These are phyloP conservation scores for Podocnemis expansa DNA, from an alignment of 2,113 vertebrate genomes.

Conservation along the genomic window DNA sequence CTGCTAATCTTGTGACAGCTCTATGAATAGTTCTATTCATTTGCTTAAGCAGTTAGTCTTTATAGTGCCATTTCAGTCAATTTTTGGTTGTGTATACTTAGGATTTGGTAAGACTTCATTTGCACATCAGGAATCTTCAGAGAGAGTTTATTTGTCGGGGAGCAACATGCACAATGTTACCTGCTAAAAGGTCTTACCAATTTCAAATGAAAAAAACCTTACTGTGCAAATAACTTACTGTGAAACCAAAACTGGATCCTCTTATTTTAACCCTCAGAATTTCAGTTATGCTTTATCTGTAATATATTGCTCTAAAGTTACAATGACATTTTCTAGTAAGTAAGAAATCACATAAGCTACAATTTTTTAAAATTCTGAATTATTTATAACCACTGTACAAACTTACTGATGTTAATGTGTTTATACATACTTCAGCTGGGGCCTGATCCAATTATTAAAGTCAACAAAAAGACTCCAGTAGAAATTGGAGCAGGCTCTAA, in stretches of 20 bases:
- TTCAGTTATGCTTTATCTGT: not conserved
- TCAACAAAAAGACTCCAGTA: not conserved
- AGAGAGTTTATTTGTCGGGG: not conserved
- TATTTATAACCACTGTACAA: not conserved
- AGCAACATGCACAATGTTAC: not conserved
- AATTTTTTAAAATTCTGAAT: not conserved
- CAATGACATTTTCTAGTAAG: not conserved
- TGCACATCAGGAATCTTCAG: not conserved
- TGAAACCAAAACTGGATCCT: not conserved
- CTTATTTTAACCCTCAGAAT: not conserved
- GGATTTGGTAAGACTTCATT: not conserved
- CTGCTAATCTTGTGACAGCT: not conserved
- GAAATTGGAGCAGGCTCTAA: not conserved
- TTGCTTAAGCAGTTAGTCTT: not conserved
- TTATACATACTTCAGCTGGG: not conserved
- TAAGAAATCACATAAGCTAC: not conserved
- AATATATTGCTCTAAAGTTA: not conserved
- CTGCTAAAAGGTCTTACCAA: not conserved
- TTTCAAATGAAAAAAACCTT: not conserved
- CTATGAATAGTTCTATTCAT: not conserved
- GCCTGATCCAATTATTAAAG: not conserved
- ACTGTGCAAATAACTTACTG: not conserved
- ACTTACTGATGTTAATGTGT: not conserved
- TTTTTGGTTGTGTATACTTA: not conserved
- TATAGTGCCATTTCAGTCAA: not conserved